Percentiles rank a stretch among this genome's conserved stretches.
Evolutionary conservation across 1,140 invertebrate species (phyloP).

Genomic region (Brachionus manjavacas): DNA sequence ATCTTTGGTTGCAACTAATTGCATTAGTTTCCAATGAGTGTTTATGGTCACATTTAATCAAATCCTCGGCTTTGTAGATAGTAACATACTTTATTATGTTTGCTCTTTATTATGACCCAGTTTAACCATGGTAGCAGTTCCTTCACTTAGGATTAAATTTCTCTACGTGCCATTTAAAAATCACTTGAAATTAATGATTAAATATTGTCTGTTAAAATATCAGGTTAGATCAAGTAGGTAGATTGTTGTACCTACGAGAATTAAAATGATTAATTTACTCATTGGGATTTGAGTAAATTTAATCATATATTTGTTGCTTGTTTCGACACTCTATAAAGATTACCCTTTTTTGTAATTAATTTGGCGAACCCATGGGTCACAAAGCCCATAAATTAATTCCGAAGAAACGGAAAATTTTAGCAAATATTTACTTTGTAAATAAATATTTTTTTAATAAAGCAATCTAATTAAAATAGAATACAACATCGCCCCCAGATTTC

Average conservation of each 20-base stretch:
- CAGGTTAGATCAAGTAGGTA: not conserved
- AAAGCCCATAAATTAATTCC: not conserved
- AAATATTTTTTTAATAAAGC: not conserved
- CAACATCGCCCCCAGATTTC: not conserved
- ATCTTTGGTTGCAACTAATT: not conserved
- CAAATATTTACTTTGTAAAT: not conserved
- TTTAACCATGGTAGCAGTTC: not conserved
- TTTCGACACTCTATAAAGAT: not conserved
- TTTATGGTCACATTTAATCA: not conserved
- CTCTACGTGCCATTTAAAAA: not conserved
- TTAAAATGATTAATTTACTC: not conserved
- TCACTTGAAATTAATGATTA: not conserved
- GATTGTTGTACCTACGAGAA: not conserved
- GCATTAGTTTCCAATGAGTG: not conserved
- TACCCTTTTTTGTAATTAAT: not conserved
- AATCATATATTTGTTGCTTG: not conserved
- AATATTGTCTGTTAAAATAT: not conserved
- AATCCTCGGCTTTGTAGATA: not conserved
- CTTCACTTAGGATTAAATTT: not conserved
- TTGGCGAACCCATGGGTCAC: not conserved
- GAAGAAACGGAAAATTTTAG: not conserved
- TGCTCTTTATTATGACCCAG: not conserved
- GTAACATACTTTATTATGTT: not conserved
- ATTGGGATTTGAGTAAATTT: not conserved
- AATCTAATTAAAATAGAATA: not conserved